Conservation (phyloP, 2,888 invertebrate genomes). For the Tortrix viridana region DNA sequence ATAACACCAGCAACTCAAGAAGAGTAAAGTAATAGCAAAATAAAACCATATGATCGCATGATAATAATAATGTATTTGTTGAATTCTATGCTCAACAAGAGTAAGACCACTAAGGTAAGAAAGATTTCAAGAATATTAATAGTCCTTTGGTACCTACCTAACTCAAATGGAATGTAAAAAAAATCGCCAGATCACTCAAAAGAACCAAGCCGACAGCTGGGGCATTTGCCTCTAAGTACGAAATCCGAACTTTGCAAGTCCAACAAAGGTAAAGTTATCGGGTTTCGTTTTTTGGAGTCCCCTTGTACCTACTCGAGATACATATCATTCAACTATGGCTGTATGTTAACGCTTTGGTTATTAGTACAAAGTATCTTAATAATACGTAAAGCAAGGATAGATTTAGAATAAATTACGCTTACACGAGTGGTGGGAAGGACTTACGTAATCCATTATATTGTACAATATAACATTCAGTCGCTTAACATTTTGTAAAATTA, state of each 20-base stretch:
- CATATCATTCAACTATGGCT: conserved; percentile 26
- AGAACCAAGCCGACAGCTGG: neutral
- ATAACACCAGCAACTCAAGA: no score
- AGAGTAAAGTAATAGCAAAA: conserved; percentile 3
- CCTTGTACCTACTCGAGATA: conserved; percentile 6
- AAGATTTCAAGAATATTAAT: conserved; percentile 25
- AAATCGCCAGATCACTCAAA: neutral
- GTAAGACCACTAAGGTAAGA: conserved; percentile 33
- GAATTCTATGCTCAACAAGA: conserved; percentile 30
- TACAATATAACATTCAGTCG: conserved; percentile 30
- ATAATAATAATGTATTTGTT: conserved; percentile 34
- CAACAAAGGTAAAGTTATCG: neutral
- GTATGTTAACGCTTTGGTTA: conserved; percentile 34
- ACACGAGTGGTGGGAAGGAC: conserved; percentile 38
- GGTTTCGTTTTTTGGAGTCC: neutral
- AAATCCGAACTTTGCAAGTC: neutral
- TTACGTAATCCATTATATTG: conserved; percentile 33
- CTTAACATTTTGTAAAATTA: conserved; percentile 35
- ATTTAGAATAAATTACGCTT: conserved; percentile 37
- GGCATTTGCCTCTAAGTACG: neutral
- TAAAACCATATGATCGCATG: conserved; percentile 22
- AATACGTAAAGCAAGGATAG: conserved; percentile 34
- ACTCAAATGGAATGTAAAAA: conserved; percentile 36
- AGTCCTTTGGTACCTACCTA: conserved; percentile 35
- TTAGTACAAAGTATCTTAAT: conserved; percentile 36